Evolutionary conservation across 2,113 vertebrate species (phyloP), one percentile per base, ranked within the genome.

Genomic region (Lucifuga dentata): DNA sequence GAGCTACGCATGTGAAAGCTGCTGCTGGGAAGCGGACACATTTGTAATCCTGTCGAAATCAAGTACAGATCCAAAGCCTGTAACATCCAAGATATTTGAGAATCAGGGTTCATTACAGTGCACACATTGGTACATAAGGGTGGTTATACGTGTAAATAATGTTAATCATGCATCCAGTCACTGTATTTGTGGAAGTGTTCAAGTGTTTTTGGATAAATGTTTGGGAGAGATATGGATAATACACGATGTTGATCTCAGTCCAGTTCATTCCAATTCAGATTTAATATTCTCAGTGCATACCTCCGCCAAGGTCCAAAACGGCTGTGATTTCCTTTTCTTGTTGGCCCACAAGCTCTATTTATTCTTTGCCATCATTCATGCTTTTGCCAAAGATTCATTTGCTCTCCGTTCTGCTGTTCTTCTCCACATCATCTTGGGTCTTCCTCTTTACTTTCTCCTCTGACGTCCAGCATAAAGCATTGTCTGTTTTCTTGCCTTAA

Each of bases 61-160:
- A 76, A 84, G 81, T 71, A 71, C 63, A 85, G 82, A 70, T 71
- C 80, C 55, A 80, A 83, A 86, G 79, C 79, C 72, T 83, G 81
- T 61, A 78, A 80, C 78, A 48, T 77, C 63, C 61, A 40, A 41
- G 79, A 61, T 79, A 78, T 79, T 43, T 23, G 67, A 63, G 70
- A 24, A 71, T 76, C 80, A 45, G 65, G 69, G 70, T 68, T 66
- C 73, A 84, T 83, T 85, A 87, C 74, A 35, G 79, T 39, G 72
- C 20, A 23, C 56, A 50, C 78, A 77, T 80, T 79, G 75, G 72
- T 62, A 77, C 79, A 65, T 76, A 63, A 65, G 81, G 50, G 39
- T 70, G 80, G 77, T 86, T 78, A 80, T 75, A 16, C 8, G 7
- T 8, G 73, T 53, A 81, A 89, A 85, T 82, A 36, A 77, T 80